Evolutionary conservation across 1,140 invertebrate genomes (phyloP).

Genomic region (Nautilus pompilius): DNA sequence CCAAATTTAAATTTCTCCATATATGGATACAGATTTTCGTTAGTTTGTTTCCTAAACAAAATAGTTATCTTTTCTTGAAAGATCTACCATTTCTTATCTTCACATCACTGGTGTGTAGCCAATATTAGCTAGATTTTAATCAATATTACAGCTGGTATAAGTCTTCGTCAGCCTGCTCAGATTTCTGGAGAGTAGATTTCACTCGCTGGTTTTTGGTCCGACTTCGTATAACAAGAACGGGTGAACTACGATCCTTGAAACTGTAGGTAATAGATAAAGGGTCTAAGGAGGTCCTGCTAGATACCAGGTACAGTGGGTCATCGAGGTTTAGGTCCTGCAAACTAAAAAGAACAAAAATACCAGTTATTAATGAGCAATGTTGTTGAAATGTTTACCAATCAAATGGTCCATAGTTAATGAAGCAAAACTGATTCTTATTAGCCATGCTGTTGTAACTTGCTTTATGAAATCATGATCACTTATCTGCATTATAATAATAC

Average conservation of each 20-base stretch:
- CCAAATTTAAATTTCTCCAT: no score
- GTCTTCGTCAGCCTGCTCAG: not conserved
- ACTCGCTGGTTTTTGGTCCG: conserved; percentile 1
- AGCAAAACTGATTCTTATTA: no score
- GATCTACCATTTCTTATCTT: no score
- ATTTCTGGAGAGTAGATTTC: not conserved
- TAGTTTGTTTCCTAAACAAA: no score
- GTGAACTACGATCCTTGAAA: not conserved
- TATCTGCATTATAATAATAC: no score
- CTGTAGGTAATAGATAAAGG: not conserved
- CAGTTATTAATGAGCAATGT: not conserved
- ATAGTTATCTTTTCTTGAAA: no score
- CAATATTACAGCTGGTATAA: not conserved
- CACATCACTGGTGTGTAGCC: no score
- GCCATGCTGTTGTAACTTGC: no score
- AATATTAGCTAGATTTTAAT: no score
- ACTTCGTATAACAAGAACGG: not conserved
- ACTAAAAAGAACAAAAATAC: no score
- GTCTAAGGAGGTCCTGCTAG: not conserved
- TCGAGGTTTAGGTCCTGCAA: not conserved
- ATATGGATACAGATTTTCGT: no score
- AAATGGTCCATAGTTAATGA: not conserved
- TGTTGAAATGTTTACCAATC: not conserved
- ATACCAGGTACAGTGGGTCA: not conserved
- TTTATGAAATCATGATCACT: no score